These are phyloP conservation scores for Phalacrocorax carbo DNA, from an alignment of 2,113 vertebrate species.

Conservation along the genomic window DNA sequence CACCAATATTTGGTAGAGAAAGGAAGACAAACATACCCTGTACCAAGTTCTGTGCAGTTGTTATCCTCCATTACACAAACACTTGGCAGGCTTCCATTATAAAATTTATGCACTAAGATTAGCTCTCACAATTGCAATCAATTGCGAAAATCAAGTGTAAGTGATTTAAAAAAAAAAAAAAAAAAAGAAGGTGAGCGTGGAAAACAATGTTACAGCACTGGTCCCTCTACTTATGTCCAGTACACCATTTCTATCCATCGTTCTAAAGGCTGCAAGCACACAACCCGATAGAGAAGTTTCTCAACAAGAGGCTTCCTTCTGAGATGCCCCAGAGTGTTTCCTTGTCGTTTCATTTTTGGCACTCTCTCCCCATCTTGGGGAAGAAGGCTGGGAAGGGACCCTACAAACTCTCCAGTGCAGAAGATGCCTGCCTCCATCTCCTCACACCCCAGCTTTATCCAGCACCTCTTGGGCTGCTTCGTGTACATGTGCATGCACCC, in stretches of 20 bases:
- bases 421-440: not conserved
- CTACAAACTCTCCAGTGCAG: not conserved
- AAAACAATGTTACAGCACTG: not conserved
- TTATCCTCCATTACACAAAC: not conserved
- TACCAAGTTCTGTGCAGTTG: not conserved
- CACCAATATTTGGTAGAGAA: not conserved
- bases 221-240: not conserved
- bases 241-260: not conserved
- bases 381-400: not conserved
- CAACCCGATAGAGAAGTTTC: not conserved
- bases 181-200: not conserved
- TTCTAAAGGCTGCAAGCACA: not conserved
- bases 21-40: not conserved
- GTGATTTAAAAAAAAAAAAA: not conserved
- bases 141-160: conserved; percentile 42
- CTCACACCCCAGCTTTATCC: not conserved
- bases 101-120: conserved; percentile 47
- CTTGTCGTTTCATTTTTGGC: not conserved
- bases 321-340: accelerated
- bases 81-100: not conserved
- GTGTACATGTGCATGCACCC: accelerated
- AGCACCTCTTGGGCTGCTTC: not conserved
- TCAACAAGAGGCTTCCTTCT: not conserved
- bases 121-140: conserved; percentile 51
- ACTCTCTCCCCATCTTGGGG: not conserved